Evolutionary conservation across 2,888 invertebrate species (phyloP).

Genomic region (Chloroclystis v-ata): DNA sequence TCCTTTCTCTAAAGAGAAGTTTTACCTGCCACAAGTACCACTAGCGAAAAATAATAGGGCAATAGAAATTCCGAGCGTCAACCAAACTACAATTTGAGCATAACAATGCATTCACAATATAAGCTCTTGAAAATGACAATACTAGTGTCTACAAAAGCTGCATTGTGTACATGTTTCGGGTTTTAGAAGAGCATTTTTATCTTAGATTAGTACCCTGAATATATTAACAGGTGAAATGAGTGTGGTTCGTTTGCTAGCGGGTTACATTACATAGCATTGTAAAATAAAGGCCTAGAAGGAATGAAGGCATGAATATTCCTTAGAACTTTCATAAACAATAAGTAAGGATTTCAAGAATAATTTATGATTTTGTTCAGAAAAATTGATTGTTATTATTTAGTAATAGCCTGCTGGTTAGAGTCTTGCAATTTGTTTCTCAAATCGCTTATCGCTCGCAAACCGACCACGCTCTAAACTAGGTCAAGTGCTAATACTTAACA

Average conservation of each 20-base stretch:
- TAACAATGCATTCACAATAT: constrained; percentile 37
- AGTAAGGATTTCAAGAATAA: no score
- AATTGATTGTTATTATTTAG: no score
- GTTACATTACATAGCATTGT: no score
- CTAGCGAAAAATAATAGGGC: constrained; percentile 9
- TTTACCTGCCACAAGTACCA: constrained; percentile 17
- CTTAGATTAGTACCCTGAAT: constrained; percentile 13
- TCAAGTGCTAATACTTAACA: constrained; percentile 33
- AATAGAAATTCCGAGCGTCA: constrained; percentile 30
- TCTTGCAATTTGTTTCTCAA: no score
- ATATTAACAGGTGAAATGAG: constrained; percentile 18
- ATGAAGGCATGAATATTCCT: no score
- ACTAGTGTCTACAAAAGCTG: constrained; percentile 20
- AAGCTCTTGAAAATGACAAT: constrained; percentile 38
- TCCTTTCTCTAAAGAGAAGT: neutral
- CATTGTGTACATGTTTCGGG: constrained; percentile 24
- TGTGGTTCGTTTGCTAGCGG: constrained; percentile 12
- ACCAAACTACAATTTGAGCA: constrained; percentile 31
- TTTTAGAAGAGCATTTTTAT: constrained; percentile 28
- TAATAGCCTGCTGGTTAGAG: no score
- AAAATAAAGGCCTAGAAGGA: no score
- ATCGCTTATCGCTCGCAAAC: constrained; percentile 5
- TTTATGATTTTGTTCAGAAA: no score
- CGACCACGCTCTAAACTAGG: constrained; percentile 12
- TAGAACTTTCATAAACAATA: no score